Conservation (phyloP, 2,113 vertebrate species). For the Archocentrus centrarchus region DNA sequence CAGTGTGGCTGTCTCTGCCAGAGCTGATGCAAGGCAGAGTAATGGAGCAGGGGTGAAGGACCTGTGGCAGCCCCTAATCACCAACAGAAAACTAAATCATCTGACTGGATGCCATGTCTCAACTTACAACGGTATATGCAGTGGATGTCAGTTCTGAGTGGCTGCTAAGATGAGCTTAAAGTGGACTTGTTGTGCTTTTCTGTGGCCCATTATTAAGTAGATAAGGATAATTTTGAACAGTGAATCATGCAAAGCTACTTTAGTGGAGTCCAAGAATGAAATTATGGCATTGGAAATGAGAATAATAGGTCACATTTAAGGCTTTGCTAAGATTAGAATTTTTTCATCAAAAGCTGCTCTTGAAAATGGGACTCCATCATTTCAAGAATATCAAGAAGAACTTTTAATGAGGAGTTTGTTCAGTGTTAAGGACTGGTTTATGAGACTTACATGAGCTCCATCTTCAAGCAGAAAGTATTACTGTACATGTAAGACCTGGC, state of each 20-base stretch:
- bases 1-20: slow-evolving; percentile 11
- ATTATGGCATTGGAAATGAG: neutral
- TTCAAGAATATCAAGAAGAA: neutral
- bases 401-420: neutral
- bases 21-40: slow-evolving; percentile 55
- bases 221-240: neutral
- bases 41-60: slow-evolving; percentile 46
- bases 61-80: slow-evolving; percentile 54
- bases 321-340: slow-evolving; percentile 6
- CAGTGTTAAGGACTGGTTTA: neutral
- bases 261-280: neutral
- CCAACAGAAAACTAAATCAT: slow-evolving; percentile 40
- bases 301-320: neutral
- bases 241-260: slow-evolving; percentile 8
- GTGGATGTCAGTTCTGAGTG: neutral
- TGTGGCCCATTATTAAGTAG: neutral
- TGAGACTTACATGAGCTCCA: neutral
- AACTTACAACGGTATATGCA: slow-evolving; percentile 4
- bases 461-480: slow-evolving; percentile 7
- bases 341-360: neutral
- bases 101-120: slow-evolving; percentile 21
- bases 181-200: neutral
- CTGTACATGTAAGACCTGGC: neutral
- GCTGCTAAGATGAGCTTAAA: neutral
- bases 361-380: neutral